phyloP scores from a whole-genome alignment of 2,797 vertebrate species.

The Oreonectes daqikongensis region DNA sequence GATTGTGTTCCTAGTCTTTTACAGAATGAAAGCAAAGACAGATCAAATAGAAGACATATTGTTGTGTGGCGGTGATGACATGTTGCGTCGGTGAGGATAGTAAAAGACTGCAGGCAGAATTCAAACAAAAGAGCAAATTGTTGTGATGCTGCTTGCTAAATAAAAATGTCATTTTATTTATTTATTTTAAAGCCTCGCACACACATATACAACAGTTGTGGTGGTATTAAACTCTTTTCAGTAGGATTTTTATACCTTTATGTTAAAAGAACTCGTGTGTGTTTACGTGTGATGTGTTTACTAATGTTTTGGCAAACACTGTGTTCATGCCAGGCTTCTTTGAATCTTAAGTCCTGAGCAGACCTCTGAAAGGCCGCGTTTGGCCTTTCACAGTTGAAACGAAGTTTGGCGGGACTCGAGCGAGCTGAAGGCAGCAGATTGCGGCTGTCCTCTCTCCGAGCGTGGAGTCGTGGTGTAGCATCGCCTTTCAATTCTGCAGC shows the following conservation, averaged over 20 bases:
- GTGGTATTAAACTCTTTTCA: neutral
- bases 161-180: neutral
- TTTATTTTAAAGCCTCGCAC: neutral
- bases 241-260: neutral
- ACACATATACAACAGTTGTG: neutral
- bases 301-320: neutral
- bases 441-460: conserved; percentile 48
- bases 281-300: conserved; percentile 2
- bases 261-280: neutral
- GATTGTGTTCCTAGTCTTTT: conserved; percentile 1
- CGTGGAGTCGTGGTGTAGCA: conserved; percentile 50
- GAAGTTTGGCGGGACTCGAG: conserved; percentile 59
- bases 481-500: conserved; percentile 64
- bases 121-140: neutral
- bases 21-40: neutral
- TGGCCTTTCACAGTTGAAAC: conserved; percentile 45
- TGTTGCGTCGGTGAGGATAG: neutral
- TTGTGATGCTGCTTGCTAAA: neutral
- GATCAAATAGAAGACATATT: neutral
- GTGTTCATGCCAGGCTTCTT: neutral
- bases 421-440: conserved; percentile 57
- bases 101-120: neutral
- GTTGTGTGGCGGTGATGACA: neutral
- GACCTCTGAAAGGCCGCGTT: conserved; percentile 42
- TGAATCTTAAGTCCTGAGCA: conserved; percentile 33